phyloP scores from a whole-genome alignment of 2,797 vertebrate species.

The Pseudochirops cupreus region DNA sequence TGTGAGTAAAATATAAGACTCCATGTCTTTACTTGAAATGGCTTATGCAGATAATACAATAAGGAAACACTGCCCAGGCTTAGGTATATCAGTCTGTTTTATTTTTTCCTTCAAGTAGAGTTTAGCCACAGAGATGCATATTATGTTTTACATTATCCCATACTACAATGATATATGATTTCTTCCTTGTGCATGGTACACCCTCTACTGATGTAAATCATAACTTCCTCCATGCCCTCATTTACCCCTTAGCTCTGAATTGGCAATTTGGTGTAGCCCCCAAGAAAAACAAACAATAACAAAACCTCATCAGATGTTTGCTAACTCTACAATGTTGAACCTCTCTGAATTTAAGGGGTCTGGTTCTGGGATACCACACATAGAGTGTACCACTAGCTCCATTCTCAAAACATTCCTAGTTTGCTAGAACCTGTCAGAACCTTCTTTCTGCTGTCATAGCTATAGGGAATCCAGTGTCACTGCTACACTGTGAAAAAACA shows the following conservation, averaged over 20 bases:
- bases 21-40: background rate
- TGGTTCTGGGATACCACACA: background rate
- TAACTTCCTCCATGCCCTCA: background rate
- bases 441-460: background rate
- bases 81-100: background rate
- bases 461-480: background rate
- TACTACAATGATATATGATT: background rate
- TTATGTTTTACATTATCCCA: background rate
- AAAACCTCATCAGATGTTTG: background rate
- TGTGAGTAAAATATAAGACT: background rate
- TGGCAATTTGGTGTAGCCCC: background rate
- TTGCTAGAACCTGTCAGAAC: background rate
- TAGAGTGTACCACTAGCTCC: background rate
- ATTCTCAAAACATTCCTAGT: background rate
- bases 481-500: background rate
- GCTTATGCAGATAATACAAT: constrained; percentile 7
- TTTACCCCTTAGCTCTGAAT: background rate
- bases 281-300: background rate
- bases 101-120: constrained; percentile 37
- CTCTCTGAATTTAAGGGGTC: background rate
- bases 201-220: background rate
- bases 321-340: background rate
- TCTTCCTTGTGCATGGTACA: background rate
- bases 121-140: background rate
- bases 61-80: background rate